These are phyloP conservation scores for Acipenser ruthenus DNA, from an alignment of 2,797 vertebrate genomes.

Conservation along the genomic window DNA sequence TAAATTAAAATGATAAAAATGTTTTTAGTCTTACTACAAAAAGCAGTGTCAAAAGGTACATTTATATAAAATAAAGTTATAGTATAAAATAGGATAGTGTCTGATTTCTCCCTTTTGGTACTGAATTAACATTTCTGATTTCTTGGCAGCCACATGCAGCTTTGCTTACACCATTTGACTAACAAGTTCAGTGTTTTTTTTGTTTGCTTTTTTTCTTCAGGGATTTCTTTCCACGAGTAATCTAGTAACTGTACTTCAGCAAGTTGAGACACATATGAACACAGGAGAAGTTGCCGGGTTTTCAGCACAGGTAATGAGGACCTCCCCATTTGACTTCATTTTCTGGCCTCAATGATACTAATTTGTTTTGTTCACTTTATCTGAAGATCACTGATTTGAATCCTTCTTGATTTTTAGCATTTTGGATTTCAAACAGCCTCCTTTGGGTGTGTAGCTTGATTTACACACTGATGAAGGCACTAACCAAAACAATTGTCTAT, in stretches of 20 bases:
- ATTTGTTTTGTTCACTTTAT: neutral
- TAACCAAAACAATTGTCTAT: neutral
- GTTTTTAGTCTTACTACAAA: too few relatives aligned
- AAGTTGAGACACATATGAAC: conserved; percentile 74
- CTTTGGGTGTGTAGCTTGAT: neutral
- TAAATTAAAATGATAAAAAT: too few relatives aligned
- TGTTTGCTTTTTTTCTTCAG: conserved; percentile 42
- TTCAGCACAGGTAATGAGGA: conserved; percentile 66
- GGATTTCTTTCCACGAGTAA: conserved; percentile 68
- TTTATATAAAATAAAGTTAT: too few relatives aligned
- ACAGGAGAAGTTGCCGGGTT: conserved; percentile 73
- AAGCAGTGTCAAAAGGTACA: too few relatives aligned
- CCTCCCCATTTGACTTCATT: conserved; percentile 1
- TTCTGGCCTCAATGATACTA: neutral
- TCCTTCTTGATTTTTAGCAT: neutral
- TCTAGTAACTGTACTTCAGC: conserved; percentile 63
- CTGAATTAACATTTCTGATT: too few relatives aligned
- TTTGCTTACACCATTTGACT: neutral
- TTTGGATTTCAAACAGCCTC: neutral
- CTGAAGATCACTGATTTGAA: too few relatives aligned
- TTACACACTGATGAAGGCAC: neutral
- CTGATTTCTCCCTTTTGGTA: too few relatives aligned
- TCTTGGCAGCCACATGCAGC: too few relatives aligned
- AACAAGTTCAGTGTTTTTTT: conserved; percentile 6
- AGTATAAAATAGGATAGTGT: too few relatives aligned